phyloP scores from a whole-genome alignment of 2,797 vertebrate species.

The Notoglanidium macrostoma region DNA sequence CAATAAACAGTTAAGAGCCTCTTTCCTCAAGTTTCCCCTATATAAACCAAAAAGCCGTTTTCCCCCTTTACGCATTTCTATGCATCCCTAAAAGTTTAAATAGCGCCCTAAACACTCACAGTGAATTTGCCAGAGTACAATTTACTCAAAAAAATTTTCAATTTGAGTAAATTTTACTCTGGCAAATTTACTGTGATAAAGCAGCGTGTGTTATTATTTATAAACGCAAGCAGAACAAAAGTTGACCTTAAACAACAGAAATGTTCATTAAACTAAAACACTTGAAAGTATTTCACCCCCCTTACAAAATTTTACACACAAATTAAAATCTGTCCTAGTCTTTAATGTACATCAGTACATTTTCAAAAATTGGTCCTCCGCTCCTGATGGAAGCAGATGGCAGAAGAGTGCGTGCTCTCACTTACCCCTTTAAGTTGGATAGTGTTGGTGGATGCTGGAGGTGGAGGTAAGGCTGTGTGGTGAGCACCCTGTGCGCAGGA shows the following conservation, averaged over 20 bases:
- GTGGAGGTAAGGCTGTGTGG: slow-evolving; percentile 71
- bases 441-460: slow-evolving; percentile 65
- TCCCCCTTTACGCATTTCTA: not conserved
- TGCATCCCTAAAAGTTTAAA: not conserved
- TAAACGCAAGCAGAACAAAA: not conserved
- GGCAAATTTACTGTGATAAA: not conserved
- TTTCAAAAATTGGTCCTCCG: too few relatives aligned
- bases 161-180: too few relatives aligned
- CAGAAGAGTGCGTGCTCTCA: not conserved
- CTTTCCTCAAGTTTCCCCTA: too few relatives aligned
- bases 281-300: not conserved
- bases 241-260: not conserved
- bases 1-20: not conserved
- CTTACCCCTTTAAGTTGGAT: slow-evolving; percentile 58
- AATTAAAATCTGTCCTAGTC: not conserved
- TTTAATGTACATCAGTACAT: not conserved
- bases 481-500: slow-evolving; percentile 70
- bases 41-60: too few relatives aligned
- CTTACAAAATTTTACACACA: not conserved
- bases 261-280: not conserved
- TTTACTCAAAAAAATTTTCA: too few relatives aligned
- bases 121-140: too few relatives aligned
- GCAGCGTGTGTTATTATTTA: not conserved
- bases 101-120: not conserved
- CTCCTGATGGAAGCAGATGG: too few relatives aligned